Evolutionary conservation across 2,888 invertebrate genomes (phyloP).

Genomic region (Nymphalis c-album): DNA sequence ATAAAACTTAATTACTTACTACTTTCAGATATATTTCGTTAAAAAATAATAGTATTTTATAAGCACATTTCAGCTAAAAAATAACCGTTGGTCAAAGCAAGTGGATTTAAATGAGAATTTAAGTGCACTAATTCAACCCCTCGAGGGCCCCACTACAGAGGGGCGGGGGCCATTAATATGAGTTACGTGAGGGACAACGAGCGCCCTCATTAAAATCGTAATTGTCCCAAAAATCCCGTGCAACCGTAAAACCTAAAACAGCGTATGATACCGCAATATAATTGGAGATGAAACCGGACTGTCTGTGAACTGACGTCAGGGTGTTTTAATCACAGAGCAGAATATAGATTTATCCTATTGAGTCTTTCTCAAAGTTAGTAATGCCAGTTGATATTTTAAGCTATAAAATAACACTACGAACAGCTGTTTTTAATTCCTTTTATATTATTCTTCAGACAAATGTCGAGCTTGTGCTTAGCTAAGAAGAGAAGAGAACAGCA

Average conservation of each 20-base stretch:
- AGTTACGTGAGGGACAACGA: conserved; percentile 19
- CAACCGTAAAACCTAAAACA: background rate
- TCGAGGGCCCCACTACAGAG: conserved; percentile 5
- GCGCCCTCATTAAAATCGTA: conserved; percentile 16
- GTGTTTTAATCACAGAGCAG: background rate
- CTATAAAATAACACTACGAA: too few relatives aligned
- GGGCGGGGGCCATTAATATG: conserved; percentile 23
- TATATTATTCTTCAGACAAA: too few relatives aligned
- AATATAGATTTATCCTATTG: too few relatives aligned
- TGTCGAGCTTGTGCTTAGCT: too few relatives aligned
- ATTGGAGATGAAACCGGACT: background rate
- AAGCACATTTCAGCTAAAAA: background rate
- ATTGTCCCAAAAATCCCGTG: conserved; percentile 23
- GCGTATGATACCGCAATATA: background rate
- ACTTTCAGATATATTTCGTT: too few relatives aligned
- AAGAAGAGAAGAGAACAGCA: too few relatives aligned
- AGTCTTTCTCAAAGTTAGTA: too few relatives aligned
- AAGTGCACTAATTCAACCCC: conserved; percentile 26
- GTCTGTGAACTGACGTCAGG: background rate
- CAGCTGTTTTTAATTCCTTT: too few relatives aligned
- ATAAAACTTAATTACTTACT: too few relatives aligned
- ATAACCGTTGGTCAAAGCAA: conserved; percentile 28
- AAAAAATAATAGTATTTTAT: too few relatives aligned
- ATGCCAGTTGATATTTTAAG: too few relatives aligned
- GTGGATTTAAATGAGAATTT: conserved; percentile 21